Percentiles rank a stretch among this genome's conserved stretches.
These are phyloP conservation scores for Amblyopsis hoosieri DNA, from an alignment of 2,797 vertebrate species.

Conservation along the genomic window DNA sequence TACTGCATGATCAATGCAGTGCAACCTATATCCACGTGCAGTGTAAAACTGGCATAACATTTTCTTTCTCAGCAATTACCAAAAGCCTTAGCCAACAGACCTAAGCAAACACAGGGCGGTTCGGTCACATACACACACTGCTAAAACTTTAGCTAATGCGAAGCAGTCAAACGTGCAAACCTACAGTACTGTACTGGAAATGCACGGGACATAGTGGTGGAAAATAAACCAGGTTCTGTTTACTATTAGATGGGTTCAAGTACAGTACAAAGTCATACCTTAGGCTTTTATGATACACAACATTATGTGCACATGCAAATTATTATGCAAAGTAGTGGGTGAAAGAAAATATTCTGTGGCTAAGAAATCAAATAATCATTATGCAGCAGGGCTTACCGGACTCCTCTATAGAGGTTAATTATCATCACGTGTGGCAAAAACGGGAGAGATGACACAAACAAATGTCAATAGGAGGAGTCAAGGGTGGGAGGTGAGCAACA, in stretches of 20 bases:
- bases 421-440: slow-evolving; percentile 53
- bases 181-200: not conserved
- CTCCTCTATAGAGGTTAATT: slow-evolving; percentile 89
- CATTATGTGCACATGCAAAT: too few species aligned
- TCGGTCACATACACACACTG: not conserved
- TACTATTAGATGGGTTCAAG: too few species aligned
- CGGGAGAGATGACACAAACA: slow-evolving; percentile 30
- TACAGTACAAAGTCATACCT: too few species aligned
- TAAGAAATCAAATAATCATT: slow-evolving; percentile 16
- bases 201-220: not conserved
- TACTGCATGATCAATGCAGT: too few species aligned
- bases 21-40: too few species aligned
- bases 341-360: slow-evolving; percentile 1
- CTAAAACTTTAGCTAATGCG: not conserved
- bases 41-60: too few species aligned
- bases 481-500: not conserved
- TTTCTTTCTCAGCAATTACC: too few species aligned
- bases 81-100: slow-evolving; percentile 30
- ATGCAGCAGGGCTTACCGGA: slow-evolving; percentile 87
- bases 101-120: slow-evolving; percentile 21
- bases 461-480: slow-evolving; percentile 11
- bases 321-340: not conserved
- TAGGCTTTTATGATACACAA: too few species aligned
- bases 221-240: too few species aligned
- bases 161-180: slow-evolving; percentile 6